phyloP scores from a whole-genome alignment of 2,888 invertebrate genomes.

The Epinotia nisella region DNA sequence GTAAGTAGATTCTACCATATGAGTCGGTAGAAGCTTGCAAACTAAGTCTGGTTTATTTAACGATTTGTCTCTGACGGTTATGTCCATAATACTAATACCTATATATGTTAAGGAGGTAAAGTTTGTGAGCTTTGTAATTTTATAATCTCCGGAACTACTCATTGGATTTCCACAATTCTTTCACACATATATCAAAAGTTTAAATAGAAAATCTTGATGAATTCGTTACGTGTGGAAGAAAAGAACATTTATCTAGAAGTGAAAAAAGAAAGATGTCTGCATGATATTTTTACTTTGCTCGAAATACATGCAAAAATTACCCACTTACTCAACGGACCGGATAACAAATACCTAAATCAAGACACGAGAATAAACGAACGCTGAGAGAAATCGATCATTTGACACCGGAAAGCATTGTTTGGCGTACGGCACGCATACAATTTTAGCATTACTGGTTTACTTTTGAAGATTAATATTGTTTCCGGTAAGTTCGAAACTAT shows the following conservation, averaged over 20 bases:
- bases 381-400: constrained; percentile 32
- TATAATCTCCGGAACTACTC: too few relatives aligned
- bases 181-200: not conserved
- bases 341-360: constrained; percentile 23
- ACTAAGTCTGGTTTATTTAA: not conserved
- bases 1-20: not conserved
- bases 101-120: too few relatives aligned
- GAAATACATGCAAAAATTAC: not conserved
- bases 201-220: not conserved
- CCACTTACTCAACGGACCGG: constrained; percentile 12
- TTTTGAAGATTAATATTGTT: constrained; percentile 17
- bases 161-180: too few relatives aligned
- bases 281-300: not conserved
- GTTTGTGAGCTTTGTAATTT: too few relatives aligned
- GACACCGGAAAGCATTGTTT: constrained; percentile 38
- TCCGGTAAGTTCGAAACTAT: not conserved
- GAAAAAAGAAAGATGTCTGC: constrained; percentile 1
- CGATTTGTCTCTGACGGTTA: not conserved
- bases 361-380: constrained; percentile 18
- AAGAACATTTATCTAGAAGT: not conserved
- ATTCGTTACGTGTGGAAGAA: not conserved
- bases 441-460: constrained; percentile 36
- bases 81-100: too few relatives aligned
- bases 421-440: constrained; percentile 14
- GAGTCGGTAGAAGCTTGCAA: not conserved